phyloP scores from a whole-genome alignment of 2,888 invertebrate species.

The Noctua comes region DNA sequence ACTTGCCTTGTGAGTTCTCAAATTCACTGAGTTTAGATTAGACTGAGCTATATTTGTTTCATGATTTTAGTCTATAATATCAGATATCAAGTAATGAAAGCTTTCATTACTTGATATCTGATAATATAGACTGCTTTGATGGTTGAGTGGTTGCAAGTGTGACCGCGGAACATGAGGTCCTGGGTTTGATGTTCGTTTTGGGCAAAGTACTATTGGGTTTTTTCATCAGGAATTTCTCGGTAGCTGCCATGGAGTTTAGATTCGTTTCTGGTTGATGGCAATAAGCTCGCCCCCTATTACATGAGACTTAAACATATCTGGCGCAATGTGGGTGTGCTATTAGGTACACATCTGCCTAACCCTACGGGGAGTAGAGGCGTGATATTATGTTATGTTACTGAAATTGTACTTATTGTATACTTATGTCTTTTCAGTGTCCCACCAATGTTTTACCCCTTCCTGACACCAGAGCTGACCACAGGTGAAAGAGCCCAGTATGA shows the following conservation, averaged over 20 bases:
- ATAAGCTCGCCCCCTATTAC: too few species aligned
- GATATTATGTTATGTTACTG: not conserved
- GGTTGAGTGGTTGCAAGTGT: not conserved
- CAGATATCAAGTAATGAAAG: too few species aligned
- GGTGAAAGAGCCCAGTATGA: conserved; percentile 86
- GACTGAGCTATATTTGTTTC: not conserved
- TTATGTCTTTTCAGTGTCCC: conserved; percentile 91
- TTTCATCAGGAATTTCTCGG: too few species aligned
- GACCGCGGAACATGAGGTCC: not conserved
- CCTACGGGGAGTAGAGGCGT: too few species aligned
- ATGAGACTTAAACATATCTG: too few species aligned
- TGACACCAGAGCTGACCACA: conserved; percentile 91
- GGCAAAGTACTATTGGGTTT: too few species aligned
- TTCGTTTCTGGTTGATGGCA: too few species aligned
- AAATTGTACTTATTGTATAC: conserved; percentile 11
- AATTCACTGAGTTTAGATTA: not conserved
- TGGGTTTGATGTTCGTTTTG: too few species aligned
- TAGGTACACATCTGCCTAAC: too few species aligned
- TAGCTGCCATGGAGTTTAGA: too few species aligned
- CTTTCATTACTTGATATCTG: not conserved
- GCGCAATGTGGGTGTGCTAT: too few species aligned
- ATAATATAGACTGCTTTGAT: not conserved
- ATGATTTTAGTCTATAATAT: too few species aligned
- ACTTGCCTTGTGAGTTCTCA: not conserved
- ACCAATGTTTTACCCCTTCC: conserved; percentile 92